Percentiles rank a stretch among this genome's conserved stretches.
These are phyloP conservation scores for Teleiodes luculella DNA, from an alignment of 2,888 invertebrate species.

Conservation along the genomic window DNA sequence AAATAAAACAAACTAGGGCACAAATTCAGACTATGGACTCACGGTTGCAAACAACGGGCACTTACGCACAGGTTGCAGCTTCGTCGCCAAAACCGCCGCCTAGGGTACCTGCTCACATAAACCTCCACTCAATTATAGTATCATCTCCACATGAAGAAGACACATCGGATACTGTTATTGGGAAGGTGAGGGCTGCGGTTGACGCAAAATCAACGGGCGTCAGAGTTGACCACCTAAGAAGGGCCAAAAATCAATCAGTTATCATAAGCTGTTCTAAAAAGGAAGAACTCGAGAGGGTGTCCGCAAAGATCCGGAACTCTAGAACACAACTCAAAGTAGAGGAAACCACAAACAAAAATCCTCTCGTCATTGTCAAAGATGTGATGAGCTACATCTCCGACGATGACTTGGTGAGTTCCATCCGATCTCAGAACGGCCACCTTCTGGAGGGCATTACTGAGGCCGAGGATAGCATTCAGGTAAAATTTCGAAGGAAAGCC, in stretches of 20 bases:
- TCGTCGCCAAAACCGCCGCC: no score
- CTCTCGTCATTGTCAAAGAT: background rate
- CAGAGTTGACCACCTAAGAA: background rate
- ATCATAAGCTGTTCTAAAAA: background rate
- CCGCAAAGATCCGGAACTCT: background rate
- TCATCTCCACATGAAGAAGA: background rate
- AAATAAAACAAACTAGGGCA: no score
- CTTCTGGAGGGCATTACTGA: background rate
- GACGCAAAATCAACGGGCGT: background rate
- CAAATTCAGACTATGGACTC: background rate
- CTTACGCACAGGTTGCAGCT: background rate
- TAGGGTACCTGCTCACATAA: background rate
- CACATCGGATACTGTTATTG: background rate
- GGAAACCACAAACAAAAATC: background rate
- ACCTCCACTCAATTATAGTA: background rate
- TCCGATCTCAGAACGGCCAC: background rate
- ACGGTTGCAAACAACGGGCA: background rate
- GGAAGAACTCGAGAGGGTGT: background rate
- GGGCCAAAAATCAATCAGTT: background rate
- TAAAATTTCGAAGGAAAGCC: background rate
- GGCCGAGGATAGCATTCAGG: background rate
- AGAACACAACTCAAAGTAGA: background rate
- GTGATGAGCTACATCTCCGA: background rate
- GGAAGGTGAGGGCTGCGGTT: background rate
- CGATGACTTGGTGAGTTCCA: background rate